Evolutionary conservation across 2,888 invertebrate genomes (phyloP), one percentile per base, ranked within the genome.

Genomic region (Homarus gammarus): DNA sequence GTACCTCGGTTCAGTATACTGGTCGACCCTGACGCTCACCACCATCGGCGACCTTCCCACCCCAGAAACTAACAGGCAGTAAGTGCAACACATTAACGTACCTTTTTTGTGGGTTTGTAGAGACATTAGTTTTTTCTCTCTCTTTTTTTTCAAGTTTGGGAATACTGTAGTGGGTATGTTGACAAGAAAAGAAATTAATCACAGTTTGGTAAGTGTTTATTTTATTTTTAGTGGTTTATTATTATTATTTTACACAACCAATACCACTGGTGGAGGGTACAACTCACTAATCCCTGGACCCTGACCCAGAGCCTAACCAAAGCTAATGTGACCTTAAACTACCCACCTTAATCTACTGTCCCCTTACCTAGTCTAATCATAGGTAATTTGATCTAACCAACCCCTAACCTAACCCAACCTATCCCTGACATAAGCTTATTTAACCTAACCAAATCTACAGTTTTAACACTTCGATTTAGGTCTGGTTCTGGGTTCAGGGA

Each of bases 31-130:
- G 92, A 99, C 99, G 0, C 95, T 99, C 90, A 99, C 99, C 64
- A 99, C 99, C 70, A 99, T 99, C 92, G 99, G 99, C 36, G 99
- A 99, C 94, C 95, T 99, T 92, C 98, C 98, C 1, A 98, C 98
- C 5, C 99, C 99, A 0, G 98, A 98, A 94, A 98, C 98, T 92
- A 98, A 98, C 94, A 97, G 97, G 94, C 98, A 99, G 99, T 99
- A 95, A 98, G 98, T 89, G n/a, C 27, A 12, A 27, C 64, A 27
- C 6, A 27, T 27, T 27, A 10, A 44, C 5, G 44, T 44, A n/a
- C n/a, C n/a, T n/a, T n/a, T n/a, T n/a, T n/a, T n/a, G n/a, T n/a
- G n/a, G 0, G 22, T 3, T 64, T 64, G 61, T 27, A 10, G 44
- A 12, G 5, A 44, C 44, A 27, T 64, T 1, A 22, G 18, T 64